phyloP scores from a whole-genome alignment of 1,140 invertebrate species.

The Schlechtendalia chinensis region DNA sequence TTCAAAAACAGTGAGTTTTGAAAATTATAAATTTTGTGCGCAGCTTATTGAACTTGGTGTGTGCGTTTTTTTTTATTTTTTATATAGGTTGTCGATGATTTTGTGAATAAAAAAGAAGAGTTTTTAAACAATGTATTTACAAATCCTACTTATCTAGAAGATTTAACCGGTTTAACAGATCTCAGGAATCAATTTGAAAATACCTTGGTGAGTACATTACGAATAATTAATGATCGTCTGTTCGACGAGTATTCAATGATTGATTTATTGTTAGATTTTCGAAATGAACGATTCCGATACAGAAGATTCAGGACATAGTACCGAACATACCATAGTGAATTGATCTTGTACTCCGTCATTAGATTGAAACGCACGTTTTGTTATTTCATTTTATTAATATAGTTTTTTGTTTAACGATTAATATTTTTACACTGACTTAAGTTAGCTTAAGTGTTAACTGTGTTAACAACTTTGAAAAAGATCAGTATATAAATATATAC shows the following conservation, averaged over 20 bases:
- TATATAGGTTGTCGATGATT: conserved; percentile 67
- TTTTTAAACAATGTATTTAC: conserved; percentile 86
- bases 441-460: too few relatives aligned
- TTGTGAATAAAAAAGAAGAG: conserved; percentile 66
- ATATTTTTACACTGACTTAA: not conserved
- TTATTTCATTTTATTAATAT: not conserved
- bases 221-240: not conserved
- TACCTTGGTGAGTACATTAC: conserved; percentile 61
- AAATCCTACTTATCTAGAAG: conserved; percentile 79
- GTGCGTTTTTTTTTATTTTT: conserved; percentile 27
- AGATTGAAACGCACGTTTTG: not conserved
- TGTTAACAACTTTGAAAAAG: not conserved
- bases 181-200: conserved; percentile 67
- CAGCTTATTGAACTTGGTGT: not conserved
- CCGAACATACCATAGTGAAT: not conserved
- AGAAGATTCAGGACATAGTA: conserved; percentile 2
- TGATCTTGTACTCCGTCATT: not conserved
- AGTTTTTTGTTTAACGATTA: not conserved
- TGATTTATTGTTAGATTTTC: conserved; percentile 51
- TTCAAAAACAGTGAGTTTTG: conserved; percentile 62
- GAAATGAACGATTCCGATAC: conserved; percentile 53
- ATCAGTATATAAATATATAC: too few relatives aligned
- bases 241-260: not conserved
- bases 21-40: not conserved
- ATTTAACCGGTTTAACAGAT: conserved; percentile 79